phyloP scores from a whole-genome alignment of 2,888 invertebrate species.

The Chorisops tibialis region DNA sequence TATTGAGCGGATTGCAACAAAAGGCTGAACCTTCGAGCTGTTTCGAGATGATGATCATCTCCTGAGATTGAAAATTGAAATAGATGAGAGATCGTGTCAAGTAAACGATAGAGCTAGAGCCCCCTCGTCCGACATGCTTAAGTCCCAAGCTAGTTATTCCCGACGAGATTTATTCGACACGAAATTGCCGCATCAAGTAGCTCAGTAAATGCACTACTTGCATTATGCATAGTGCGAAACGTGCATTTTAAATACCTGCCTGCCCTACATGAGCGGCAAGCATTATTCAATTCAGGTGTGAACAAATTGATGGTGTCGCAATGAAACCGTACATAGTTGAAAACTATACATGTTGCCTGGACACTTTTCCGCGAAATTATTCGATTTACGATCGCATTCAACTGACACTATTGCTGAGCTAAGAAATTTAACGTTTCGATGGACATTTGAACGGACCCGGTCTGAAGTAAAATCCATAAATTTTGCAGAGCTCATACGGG shows the following conservation, averaged over 20 bases:
- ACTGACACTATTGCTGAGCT: slow-evolving; percentile 22
- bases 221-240: background rate
- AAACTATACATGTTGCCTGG: background rate
- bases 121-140: too few relatives aligned
- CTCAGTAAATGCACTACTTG: background rate
- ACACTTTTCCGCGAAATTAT: slow-evolving; percentile 21
- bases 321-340: background rate
- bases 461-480: slow-evolving; percentile 16
- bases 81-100: slow-evolving; percentile 20
- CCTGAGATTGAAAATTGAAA: slow-evolving; percentile 17
- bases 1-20: background rate
- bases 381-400: slow-evolving; percentile 31
- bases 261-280: background rate
- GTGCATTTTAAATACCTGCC: background rate
- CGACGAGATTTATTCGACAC: slow-evolving; percentile 17
- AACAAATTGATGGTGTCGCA: slow-evolving; percentile 17
- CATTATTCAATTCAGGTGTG: slow-evolving; percentile 5
- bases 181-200: slow-evolving; percentile 1
- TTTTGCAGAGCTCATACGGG: background rate
- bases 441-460: slow-evolving; percentile 11
- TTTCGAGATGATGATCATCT: background rate
- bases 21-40: slow-evolving; percentile 2
- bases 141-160: slow-evolving; percentile 11
- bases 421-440: slow-evolving; percentile 3
- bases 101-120: slow-evolving; percentile 5